A percentile compares a stretch with the other conserved stretches of the same genome.
Conservation (phyloP, 2,797 vertebrate genomes). For the Diceros bicornis region DNA sequence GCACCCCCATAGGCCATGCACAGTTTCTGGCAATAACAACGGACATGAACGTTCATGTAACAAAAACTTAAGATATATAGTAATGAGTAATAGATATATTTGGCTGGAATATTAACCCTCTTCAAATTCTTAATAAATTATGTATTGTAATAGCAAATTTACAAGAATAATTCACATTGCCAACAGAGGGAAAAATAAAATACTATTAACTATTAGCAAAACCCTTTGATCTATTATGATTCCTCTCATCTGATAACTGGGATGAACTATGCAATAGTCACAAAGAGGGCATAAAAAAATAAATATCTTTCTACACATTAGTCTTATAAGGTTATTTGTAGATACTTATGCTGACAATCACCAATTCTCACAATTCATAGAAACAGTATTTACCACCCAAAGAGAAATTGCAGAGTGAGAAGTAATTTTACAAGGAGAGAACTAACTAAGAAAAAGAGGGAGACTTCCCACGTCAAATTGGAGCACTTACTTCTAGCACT, state of each 20-base stretch:
- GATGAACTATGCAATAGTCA: neutral
- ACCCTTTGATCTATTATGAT: neutral
- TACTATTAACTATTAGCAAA: neutral
- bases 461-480: neutral
- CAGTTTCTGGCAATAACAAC: neutral
- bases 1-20: accelerated
- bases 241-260: neutral
- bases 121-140: neutral
- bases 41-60: neutral
- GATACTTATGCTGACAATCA: neutral
- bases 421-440: neutral
- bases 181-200: neutral
- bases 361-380: neutral
- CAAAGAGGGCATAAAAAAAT: neutral
- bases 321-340: neutral
- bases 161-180: neutral
- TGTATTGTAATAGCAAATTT: neutral
- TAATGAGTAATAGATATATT: neutral
- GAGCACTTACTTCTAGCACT: neutral
- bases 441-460: neutral
- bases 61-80: neutral
- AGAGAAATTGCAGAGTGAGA: neutral
- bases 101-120: neutral
- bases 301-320: neutral
- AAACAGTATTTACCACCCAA: neutral